Conservation (phyloP, 2,888 invertebrate species). For the Melanophora roralis region DNA sequence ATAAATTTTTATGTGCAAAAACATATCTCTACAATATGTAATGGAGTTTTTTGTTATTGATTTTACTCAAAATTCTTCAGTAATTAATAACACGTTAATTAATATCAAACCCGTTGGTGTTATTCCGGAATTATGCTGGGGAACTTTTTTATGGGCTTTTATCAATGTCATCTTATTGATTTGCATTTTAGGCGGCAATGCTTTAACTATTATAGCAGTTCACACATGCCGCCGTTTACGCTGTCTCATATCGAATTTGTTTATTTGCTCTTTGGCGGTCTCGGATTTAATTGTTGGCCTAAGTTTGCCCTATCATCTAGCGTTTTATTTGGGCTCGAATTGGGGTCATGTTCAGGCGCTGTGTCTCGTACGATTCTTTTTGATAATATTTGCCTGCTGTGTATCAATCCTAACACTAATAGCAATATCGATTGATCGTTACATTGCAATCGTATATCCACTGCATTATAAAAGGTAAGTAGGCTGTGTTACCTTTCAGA, state of each 20-base stretch:
- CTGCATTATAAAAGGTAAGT: constrained; percentile 83
- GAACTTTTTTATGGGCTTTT: constrained; percentile 80
- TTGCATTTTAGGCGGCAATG: constrained; percentile 85
- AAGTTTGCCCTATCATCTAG: constrained; percentile 86
- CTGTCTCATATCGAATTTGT: constrained; percentile 85
- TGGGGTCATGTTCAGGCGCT: constrained; percentile 81
- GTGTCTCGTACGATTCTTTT: constrained; percentile 85
- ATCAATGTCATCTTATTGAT: constrained; percentile 83
- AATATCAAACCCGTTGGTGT: neutral
- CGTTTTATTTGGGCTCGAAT: constrained; percentile 83
- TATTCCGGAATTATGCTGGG: constrained; percentile 18
- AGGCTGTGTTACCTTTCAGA: neutral
- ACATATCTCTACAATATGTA: constrained; percentile 26
- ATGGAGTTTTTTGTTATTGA: constrained; percentile 22
- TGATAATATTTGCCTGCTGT: constrained; percentile 86
- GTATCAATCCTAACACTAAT: constrained; percentile 88
- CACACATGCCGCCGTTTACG: constrained; percentile 83
- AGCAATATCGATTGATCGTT: constrained; percentile 87
- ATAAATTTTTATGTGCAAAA: neutral
- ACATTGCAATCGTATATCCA: constrained; percentile 88
- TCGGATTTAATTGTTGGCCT: constrained; percentile 88
- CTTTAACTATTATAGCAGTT: constrained; percentile 86
- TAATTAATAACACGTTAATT: constrained; percentile 11
- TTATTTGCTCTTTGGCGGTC: constrained; percentile 87
- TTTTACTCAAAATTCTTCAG: neutral